A percentile compares a stretch with the other conserved stretches of the same genome.
These are phyloP conservation scores for Peribatodes rhomboidaria DNA, from an alignment of 2,888 invertebrate genomes.

Conservation along the genomic window DNA sequence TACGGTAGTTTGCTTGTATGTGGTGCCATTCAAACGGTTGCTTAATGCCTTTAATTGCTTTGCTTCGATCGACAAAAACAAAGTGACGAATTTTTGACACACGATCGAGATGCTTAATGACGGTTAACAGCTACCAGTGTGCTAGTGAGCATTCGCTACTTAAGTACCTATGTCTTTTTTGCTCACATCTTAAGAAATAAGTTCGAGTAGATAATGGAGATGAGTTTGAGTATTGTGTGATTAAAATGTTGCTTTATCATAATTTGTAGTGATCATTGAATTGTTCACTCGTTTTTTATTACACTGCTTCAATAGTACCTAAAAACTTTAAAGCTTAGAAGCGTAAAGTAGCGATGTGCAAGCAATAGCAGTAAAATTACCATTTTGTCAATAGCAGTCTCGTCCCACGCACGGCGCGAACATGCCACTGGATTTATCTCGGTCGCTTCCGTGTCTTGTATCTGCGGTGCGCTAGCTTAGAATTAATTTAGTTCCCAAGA, in stretches of 20 bases:
- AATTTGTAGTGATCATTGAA: background rate
- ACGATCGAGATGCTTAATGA: conserved; percentile 51
- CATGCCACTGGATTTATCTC: conserved; percentile 64
- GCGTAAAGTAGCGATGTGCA: conserved; percentile 7
- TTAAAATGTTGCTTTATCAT: too few relatives aligned
- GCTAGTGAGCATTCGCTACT: conserved; percentile 44
- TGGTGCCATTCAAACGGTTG: conserved; percentile 73
- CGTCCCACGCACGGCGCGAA: conserved; percentile 72
- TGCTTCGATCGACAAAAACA: conserved; percentile 58
- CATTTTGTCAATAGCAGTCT: conserved; percentile 68
- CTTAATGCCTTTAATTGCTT: conserved; percentile 78
- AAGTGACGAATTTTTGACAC: conserved; percentile 55
- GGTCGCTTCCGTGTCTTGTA: conserved; percentile 66
- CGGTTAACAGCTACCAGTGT: conserved; percentile 51
- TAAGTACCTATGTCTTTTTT: conserved; percentile 43
- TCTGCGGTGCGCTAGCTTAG: conserved; percentile 23
- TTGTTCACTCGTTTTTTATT: background rate
- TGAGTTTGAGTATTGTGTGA: too few relatives aligned
- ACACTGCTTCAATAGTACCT: background rate
- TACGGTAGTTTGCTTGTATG: conserved; percentile 81
- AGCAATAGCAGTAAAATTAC: conserved; percentile 47
- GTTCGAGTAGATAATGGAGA: conserved; percentile 20
- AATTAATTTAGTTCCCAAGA: conserved; percentile 10
- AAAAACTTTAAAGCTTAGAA: background rate
- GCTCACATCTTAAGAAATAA: conserved; percentile 39